A percentile compares a stretch with the other conserved stretches of the same genome.
Conservation (phyloP, 2,113 vertebrate genomes). For the Tetrax tetrax region DNA sequence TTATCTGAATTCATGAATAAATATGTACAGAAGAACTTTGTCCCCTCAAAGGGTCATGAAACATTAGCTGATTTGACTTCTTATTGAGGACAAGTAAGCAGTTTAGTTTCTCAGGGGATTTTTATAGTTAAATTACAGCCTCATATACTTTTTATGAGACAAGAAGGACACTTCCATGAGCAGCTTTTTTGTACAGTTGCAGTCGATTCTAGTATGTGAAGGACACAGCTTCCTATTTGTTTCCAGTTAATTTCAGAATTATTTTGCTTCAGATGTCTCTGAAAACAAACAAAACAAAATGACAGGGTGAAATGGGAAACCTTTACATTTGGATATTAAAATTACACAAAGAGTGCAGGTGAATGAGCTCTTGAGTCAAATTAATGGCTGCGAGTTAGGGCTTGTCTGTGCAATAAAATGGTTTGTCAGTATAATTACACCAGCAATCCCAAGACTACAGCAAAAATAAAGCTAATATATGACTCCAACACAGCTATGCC, state of each 20-base stretch:
- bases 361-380: background rate
- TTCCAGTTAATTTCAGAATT: slow-evolving; percentile 32
- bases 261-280: slow-evolving; percentile 68
- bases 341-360: background rate
- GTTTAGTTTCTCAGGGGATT: slow-evolving; percentile 16
- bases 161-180: background rate
- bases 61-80: slow-evolving; percentile 14
- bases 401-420: background rate
- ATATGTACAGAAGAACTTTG: background rate
- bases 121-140: slow-evolving; percentile 7
- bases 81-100: slow-evolving; percentile 22
- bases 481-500: background rate
- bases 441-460: background rate
- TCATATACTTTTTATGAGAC: background rate
- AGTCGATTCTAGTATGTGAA: background rate
- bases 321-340: background rate
- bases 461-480: background rate
- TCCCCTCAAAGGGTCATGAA: background rate
- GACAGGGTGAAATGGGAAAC: background rate
- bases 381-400: background rate
- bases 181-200: background rate
- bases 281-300: slow-evolving; percentile 46
- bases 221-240: background rate
- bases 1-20: slow-evolving; percentile 34
- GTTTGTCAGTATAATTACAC: slow-evolving; percentile 16